A percentile compares a stretch with the other conserved stretches of the same genome.
These are phyloP conservation scores for Drosophila demipolita DNA, from an alignment of 2,888 invertebrate species.

Conservation along the genomic window DNA sequence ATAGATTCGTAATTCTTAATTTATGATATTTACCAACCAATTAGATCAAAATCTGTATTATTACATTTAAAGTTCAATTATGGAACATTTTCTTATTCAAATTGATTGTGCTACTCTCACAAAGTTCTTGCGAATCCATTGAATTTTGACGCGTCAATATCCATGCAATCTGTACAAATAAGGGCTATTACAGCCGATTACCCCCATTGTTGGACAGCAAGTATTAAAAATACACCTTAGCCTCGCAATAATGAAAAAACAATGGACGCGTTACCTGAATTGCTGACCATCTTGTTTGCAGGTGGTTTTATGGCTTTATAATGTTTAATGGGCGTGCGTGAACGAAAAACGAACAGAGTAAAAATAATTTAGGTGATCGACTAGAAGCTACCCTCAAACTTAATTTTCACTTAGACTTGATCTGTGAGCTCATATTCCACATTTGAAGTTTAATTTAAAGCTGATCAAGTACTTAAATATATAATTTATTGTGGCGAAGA, in stretches of 20 bases:
- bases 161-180: constrained; percentile 38
- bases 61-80: neutral
- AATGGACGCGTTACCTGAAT: constrained; percentile 48
- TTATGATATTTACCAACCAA: neutral
- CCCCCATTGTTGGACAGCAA: constrained; percentile 6
- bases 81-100: neutral
- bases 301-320: constrained; percentile 71
- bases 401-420: neutral
- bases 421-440: neutral
- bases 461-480: neutral
- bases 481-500: neutral
- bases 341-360: constrained; percentile 1
- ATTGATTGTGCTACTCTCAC: neutral
- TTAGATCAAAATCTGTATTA: neutral
- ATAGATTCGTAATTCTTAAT: neutral
- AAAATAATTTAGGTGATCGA: neutral
- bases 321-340: constrained; percentile 57
- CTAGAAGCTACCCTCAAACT: neutral
- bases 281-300: constrained; percentile 25
- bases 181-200: constrained; percentile 25
- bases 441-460: neutral
- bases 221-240: constrained; percentile 49
- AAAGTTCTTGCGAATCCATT: constrained; percentile 3
- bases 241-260: neutral
- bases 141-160: constrained; percentile 54